phyloP scores from a whole-genome alignment of 2,113 vertebrate genomes.

The Arvicanthis niloticus region DNA sequence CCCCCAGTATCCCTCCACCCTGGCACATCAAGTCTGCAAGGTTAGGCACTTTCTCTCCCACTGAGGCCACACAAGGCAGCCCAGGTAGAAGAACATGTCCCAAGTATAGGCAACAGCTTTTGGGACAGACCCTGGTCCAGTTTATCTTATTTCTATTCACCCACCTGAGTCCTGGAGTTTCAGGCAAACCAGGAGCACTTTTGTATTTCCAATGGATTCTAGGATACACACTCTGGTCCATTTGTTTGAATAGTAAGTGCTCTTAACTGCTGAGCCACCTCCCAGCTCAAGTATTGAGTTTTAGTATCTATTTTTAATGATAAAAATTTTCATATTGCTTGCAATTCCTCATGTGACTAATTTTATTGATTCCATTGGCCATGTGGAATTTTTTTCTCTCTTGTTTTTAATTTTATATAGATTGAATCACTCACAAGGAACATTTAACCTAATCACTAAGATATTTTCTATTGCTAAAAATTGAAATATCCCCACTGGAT shows the following conservation, averaged over 20 bases:
- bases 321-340: background rate
- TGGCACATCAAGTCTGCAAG: no score
- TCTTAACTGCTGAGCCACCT: background rate
- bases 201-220: background rate
- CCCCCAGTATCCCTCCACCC: no score
- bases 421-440: background rate
- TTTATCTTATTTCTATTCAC: background rate
- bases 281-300: background rate
- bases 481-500: background rate
- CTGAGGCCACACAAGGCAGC: no score
- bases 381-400: background rate
- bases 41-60: no score
- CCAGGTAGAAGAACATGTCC: no score
- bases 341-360: background rate
- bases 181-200: no score
- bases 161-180: background rate
- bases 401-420: slow-evolving; percentile 28
- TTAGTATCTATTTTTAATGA: background rate
- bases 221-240: background rate
- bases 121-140: no score
- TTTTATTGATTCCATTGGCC: background rate
- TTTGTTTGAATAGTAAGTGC: background rate
- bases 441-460: background rate
- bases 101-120: no score
- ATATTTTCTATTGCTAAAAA: background rate